Conservation (phyloP, 2,888 invertebrate genomes). For the Eueremaeus valkanovi region DNA sequence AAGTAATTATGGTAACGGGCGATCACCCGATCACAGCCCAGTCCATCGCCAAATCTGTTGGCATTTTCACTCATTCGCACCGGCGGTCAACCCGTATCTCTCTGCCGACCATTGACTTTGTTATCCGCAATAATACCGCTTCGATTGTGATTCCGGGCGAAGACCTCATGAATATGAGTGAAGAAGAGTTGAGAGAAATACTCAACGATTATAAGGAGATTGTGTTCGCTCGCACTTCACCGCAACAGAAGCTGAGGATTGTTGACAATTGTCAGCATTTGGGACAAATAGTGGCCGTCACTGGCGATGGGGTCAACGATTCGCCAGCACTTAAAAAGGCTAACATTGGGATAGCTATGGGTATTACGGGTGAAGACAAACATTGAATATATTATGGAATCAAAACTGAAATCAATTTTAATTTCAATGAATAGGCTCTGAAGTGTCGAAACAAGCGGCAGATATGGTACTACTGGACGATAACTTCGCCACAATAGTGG, state of each 20-base stretch:
- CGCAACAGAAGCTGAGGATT: slow-evolving; percentile 54
- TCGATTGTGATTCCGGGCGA: slow-evolving; percentile 40
- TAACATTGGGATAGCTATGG: slow-evolving; percentile 49
- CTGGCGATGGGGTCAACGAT: slow-evolving; percentile 50
- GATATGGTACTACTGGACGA: slow-evolving; percentile 56
- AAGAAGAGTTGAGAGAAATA: slow-evolving; percentile 9
- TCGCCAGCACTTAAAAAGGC: slow-evolving; percentile 50
- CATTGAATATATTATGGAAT: background rate
- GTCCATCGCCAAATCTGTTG: slow-evolving; percentile 54
- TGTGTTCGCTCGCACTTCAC: slow-evolving; percentile 56
- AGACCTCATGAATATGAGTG: background rate
- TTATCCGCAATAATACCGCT: background rate
- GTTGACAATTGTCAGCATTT: slow-evolving; percentile 49
- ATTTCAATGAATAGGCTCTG: slow-evolving; percentile 43
- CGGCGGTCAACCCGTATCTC: slow-evolving; percentile 32
- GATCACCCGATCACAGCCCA: slow-evolving; percentile 50
- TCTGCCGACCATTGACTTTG: slow-evolving; percentile 15
- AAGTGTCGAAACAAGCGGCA: slow-evolving; percentile 54
- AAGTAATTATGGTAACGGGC: slow-evolving; percentile 54
- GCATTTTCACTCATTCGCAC: slow-evolving; percentile 53
- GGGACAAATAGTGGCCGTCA: slow-evolving; percentile 50
- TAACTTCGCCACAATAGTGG: slow-evolving; percentile 56
- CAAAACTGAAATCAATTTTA: background rate
- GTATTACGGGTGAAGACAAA: slow-evolving; percentile 44
- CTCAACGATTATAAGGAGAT: slow-evolving; percentile 29